Evolutionary conservation across 2,113 vertebrate species (phyloP).

Genomic region (Pteruthius melanotis): DNA sequence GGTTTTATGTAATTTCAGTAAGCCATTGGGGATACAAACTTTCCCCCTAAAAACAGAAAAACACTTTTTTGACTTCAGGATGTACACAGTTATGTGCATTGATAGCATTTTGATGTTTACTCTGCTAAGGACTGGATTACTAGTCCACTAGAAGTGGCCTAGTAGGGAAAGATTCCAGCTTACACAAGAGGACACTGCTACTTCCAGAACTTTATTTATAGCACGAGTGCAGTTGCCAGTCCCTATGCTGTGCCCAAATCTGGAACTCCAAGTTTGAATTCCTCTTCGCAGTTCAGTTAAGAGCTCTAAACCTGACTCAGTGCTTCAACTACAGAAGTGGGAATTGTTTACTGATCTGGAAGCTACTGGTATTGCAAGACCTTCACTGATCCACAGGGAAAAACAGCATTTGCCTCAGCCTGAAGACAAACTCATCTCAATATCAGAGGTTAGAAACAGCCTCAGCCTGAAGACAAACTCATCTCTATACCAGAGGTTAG

Average conservation of each 20-base stretch:
- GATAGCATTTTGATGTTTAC: not conserved
- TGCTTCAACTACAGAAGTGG: not conserved
- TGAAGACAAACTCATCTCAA: not conserved
- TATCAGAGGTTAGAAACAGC: not conserved
- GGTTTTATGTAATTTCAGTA: not conserved
- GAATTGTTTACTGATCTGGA: not conserved
- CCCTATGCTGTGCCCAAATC: not conserved
- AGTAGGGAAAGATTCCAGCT: not conserved
- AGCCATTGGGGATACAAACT: not conserved
- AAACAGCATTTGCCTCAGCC: not conserved
- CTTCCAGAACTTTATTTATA: constrained; percentile 29
- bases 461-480: not conserved
- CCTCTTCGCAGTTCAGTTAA: not conserved
- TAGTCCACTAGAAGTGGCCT: not conserved
- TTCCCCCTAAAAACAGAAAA: not conserved
- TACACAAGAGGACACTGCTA: not conserved
- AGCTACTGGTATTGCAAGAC: not conserved
- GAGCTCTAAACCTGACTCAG: not conserved
- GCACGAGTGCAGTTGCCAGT: not conserved
- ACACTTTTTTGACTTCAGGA: not conserved
- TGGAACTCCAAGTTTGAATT: not conserved
- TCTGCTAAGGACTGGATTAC: not conserved
- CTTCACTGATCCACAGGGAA: not conserved
- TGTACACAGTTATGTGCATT: not conserved
- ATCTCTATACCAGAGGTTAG: not conserved